Conservation (phyloP, 2,888 invertebrate genomes). For the Halictus ligatus region DNA sequence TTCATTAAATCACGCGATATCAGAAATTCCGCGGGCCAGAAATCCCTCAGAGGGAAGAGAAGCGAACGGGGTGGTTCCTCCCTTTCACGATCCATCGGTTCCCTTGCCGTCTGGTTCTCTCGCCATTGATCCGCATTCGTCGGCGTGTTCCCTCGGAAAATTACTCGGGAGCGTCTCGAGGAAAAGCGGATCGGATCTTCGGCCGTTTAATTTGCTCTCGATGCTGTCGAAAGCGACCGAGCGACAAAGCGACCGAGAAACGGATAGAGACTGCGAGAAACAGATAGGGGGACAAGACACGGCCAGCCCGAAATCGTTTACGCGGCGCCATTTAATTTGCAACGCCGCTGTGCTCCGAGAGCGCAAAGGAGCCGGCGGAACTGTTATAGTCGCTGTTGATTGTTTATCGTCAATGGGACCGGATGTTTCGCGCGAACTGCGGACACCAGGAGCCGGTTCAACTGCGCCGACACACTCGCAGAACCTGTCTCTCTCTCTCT, state of each 20-base stretch:
- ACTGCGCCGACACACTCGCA: neutral
- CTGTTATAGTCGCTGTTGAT: neutral
- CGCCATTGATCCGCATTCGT: conserved; percentile 45
- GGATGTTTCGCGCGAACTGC: neutral
- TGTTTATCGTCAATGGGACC: conserved; percentile 2
- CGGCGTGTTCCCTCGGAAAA: conserved; percentile 33
- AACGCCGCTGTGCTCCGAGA: neutral
- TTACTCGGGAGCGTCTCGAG: conserved; percentile 41
- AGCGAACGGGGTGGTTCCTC: neutral
- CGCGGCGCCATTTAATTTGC: conserved; percentile 26
- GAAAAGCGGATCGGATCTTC: conserved; percentile 47
- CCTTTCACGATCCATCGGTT: conserved; percentile 1
- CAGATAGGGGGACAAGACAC: neutral
- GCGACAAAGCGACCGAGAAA: conserved; percentile 47
- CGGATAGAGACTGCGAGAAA: neutral
- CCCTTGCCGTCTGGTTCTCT: conserved; percentile 37
- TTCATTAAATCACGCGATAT: conserved; percentile 39
- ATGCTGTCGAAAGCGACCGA: neutral
- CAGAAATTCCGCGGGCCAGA: conserved; percentile 15
- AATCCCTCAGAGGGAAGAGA: neutral
- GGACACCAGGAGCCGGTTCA: neutral
- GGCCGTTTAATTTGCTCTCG: conserved; percentile 60
- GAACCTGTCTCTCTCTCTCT: conserved; percentile 4
- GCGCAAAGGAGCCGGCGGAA: neutral
- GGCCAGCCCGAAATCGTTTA: neutral